Evolutionary conservation across 2,797 vertebrate species (phyloP), one percentile per base, ranked within the genome.

Genomic region (Fratercula arctica): DNA sequence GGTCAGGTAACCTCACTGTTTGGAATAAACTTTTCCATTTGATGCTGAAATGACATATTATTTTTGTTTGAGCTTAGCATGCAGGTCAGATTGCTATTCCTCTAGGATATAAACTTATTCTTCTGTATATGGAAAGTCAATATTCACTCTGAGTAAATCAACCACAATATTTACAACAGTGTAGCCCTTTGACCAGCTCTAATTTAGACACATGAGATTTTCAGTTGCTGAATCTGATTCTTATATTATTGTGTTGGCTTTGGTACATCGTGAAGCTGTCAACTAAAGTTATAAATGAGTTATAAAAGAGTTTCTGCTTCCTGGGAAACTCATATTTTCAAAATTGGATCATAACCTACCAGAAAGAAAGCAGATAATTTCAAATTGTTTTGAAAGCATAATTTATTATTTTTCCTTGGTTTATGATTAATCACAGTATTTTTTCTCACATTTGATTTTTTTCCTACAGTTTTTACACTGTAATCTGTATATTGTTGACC

Each of bases 141-240:
- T 70, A 94, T 59, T 60, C 77, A 73, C 63, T 70, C 48, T 60
- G 51, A 86, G 39, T 76, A 90, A 88, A 90, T 85, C 70, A 90
- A 41, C 51, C 39, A 67, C 35, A 74, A 13, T 87, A 87, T 89
- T 87, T 93, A 76, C 3, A 14, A 18, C 25, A 56, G 4, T n/a
- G 18, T 59, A 60, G 16, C 28, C 20, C 60, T 96, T 92, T 80
- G 70, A 90, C 45, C 53, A 64, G 31, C 33, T 56, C 21, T 83
- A 57, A 92, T 93, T 92, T 70, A 90, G 75, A 83, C 31, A 67
- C 25, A 60, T 59, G 28, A 89, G 41, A 13, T 67, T 95, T 96
- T 93, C 78, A 68, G 68, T 82, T 87, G 59, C 74, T 83, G 88
- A 85, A 67, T 76, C 19, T 85, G 67, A 37, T 87, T 67, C 41